A percentile compares a stretch with the other conserved stretches of the same genome.
Evolutionary conservation across 2,888 invertebrate genomes (phyloP).

Genomic region (Oxycera nigricornis): DNA sequence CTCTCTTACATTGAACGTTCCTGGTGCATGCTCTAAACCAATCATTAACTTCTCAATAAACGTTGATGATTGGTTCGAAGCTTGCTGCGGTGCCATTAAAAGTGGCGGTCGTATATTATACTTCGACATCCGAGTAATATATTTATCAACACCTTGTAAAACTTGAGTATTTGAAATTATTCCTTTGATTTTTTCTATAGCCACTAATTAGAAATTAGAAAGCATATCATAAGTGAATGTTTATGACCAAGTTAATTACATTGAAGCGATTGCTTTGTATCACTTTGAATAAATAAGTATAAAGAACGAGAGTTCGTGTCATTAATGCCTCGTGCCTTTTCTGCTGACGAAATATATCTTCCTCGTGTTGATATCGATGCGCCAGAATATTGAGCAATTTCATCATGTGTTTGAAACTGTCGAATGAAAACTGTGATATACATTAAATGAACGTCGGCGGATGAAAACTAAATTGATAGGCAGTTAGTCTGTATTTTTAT

Average conservation of each 20-base stretch:
- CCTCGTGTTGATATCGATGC: conserved; percentile 65
- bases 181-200: conserved; percentile 54
- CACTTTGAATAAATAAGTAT: conserved; percentile 62
- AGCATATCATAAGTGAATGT: neutral
- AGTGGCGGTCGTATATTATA: conserved; percentile 44
- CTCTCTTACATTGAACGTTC: conserved; percentile 76
- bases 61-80: conserved; percentile 42
- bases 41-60: conserved; percentile 74
- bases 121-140: conserved; percentile 42
- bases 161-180: conserved; percentile 48
- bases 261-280: conserved; percentile 53
- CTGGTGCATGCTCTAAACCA: conserved; percentile 78
- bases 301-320: conserved; percentile 61
- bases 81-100: conserved; percentile 43
- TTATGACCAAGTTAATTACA: conserved; percentile 50
- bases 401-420: conserved; percentile 64
- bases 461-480: no score
- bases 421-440: no score
- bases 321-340: conserved; percentile 54
- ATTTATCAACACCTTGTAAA: neutral
- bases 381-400: conserved; percentile 60
- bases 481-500: no score
- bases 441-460: no score
- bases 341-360: conserved; percentile 57
- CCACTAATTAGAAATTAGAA: conserved; percentile 50